Conservation (phyloP, 2,888 invertebrate genomes). For the Bembecia ichneumoniformis region DNA sequence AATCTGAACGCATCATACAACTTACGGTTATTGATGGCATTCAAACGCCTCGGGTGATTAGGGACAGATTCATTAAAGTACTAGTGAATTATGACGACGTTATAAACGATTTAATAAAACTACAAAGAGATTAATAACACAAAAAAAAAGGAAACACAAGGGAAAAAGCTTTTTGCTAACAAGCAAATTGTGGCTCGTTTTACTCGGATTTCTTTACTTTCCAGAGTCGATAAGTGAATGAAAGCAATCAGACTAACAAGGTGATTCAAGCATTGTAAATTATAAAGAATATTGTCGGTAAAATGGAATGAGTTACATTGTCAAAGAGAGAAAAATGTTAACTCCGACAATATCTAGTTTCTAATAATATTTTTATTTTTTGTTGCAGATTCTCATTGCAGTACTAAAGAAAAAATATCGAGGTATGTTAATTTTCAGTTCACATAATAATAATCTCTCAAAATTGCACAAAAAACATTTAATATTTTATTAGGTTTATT, state of each 20-base stretch:
- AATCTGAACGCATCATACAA: conserved; percentile 10
- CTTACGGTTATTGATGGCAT: conserved; percentile 12
- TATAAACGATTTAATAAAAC: not conserved
- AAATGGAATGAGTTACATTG: not conserved
- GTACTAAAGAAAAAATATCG: not conserved
- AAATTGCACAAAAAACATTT: too few relatives aligned
- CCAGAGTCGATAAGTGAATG: not conserved
- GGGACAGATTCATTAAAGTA: conserved; percentile 10
- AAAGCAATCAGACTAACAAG: not conserved
- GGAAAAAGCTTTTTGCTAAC: not conserved
- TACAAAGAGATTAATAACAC: not conserved
- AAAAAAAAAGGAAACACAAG: not conserved
- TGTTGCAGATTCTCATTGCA: not conserved
- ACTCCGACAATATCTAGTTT: too few relatives aligned
- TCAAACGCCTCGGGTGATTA: conserved; percentile 8
- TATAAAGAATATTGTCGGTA: not conserved
- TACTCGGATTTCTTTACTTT: not conserved
- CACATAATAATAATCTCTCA: too few relatives aligned
- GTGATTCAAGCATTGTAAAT: not conserved
- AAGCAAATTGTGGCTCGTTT: not conserved
- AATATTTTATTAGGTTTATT: too few relatives aligned
- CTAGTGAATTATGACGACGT: conserved; percentile 6
- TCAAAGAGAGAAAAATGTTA: too few relatives aligned
- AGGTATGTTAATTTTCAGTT: not conserved
- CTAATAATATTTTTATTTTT: not conserved